Base-by-base conservation (phyloP, 2,888 invertebrate genomes). In the Scaptomyza parva region DNA sequence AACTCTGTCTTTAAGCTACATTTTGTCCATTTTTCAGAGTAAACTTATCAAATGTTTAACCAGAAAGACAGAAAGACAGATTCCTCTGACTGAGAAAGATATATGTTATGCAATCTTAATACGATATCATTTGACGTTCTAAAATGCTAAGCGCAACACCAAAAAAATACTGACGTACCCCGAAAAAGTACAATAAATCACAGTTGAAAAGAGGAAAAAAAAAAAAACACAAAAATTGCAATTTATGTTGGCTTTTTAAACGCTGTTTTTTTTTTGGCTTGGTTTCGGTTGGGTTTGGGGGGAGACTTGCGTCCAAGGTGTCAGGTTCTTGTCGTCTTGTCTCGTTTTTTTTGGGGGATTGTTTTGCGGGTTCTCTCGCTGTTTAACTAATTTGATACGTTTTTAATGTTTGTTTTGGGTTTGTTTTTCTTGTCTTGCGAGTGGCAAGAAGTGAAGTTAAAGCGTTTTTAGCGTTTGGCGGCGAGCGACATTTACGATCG, bases 401-500 rank as follows among this genome's bases (percentile, higher is more conserved):
- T 28, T 26, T 8, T n/a, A n/a, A 18, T 30, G 45, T 54, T 35
- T 18, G 33, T 7, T 14, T 44, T 26, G 3, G 26, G n/a, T 53
- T 33, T 17, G 33, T n/a, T 12, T 51, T 33, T 37, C 1, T 8
- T 37, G 3, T n/a, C n/a, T n/a, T n/a, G 37, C 4, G 9, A 35
- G 35, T 35, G 14, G 35, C 14, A 6, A 14, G 14, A 37, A 37
- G 35, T 37, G 35, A 17, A 14, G 33, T 22, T 6, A 17, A 17
- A 37, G 37, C 18, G 47, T 33, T 47, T n/a, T n/a, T n/a, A n/a
- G 8, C 30, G n/a, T n/a, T n/a, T 30, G n/a, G n/a, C n/a, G n/a
- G n/a, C 33, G 55, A 48, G 54, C 68, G 68, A 73, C 68, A 70
- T 73, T 70, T 67, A 35, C 30, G 57, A 44, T 20, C 39, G 51